These are phyloP conservation scores for Zhengitettix transpicula DNA, from an alignment of 2,888 invertebrate species.

Conservation along the genomic window DNA sequence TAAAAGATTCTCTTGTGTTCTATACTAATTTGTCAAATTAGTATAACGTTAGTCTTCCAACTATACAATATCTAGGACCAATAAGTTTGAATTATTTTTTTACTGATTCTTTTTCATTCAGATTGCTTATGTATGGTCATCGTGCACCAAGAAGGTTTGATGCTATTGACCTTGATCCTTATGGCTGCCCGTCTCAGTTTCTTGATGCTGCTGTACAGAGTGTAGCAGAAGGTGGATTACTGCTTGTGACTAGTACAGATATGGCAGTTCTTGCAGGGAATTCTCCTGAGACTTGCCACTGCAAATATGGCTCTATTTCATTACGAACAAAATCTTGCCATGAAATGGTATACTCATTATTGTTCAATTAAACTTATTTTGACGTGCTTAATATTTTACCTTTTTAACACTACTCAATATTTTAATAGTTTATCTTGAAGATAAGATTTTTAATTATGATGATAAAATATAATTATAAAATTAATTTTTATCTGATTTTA, in stretches of 20 bases:
- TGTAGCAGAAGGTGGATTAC: conserved; percentile 62
- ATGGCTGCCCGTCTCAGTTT: conserved; percentile 87
- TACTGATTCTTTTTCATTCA: conserved; percentile 20
- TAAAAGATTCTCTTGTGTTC: too few species aligned
- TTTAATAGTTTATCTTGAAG: too few species aligned
- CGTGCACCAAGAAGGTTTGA: conserved; percentile 53
- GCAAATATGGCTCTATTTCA: conserved; percentile 86
- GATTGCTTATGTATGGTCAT: conserved; percentile 72
- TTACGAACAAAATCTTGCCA: conserved; percentile 77
- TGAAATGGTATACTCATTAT: conserved; percentile 59
- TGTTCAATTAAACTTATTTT: neutral
- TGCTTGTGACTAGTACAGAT: conserved; percentile 94
- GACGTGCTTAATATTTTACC: too few species aligned
- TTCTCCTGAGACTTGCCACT: conserved; percentile 80
- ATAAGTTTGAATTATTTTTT: too few species aligned
- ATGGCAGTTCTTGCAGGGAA: conserved; percentile 94
- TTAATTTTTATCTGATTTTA: too few species aligned
- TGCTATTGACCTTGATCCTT: conserved; percentile 91
- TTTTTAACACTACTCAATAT: too few species aligned
- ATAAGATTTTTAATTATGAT: too few species aligned
- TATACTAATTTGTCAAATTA: too few species aligned
- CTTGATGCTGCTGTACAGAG: conserved; percentile 77
- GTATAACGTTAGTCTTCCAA: too few species aligned
- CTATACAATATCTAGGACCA: too few species aligned
- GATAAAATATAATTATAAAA: too few species aligned